Base-by-base conservation (phyloP, 2,888 invertebrate species). In the Netelia fuscicornis region DNA sequence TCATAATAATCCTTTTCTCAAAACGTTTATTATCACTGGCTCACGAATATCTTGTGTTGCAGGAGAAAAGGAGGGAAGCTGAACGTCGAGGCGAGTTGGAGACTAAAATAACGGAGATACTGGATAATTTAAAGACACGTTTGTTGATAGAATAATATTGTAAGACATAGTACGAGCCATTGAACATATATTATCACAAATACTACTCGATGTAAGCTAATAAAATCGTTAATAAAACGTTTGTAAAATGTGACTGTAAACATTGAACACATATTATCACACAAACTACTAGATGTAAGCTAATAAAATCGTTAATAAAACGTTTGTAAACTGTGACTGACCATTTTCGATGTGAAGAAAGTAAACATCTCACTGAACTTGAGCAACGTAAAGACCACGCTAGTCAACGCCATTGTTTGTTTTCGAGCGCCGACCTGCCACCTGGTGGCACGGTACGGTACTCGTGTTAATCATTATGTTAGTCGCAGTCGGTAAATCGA, bases 91-190 rank as follows among this genome's bases (percentile, higher is more conserved):
- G 65, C 64, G 88, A 90, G 25, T 81, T 92, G 87, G 91, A 92
- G 75, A 86, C 37, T 62, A 91, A 86, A 65, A 91, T 92, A 89
- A 64, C 90, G 6, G 90, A 91, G 20, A 91, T 92, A 76, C 85
- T 92, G 52, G 91, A 92, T 74, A 92, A 91, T 78, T 83, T 92
- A 54, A 91, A 92, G 75, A 89, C 89, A 10, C 90, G 92, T 56
- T 87, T 92, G 52, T 85, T 90, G 42, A 86, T 92, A n/a, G 91
- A 91, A 83, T 91, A 86, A 90, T 48, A 42, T 25, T 37, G 11
- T 44, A n/a, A 11, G 25, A 58, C 10, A 48, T 13, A 44, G 58
- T 23, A 23, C 10, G 42, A 23, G 48, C 17, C 9, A 20, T 20
- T 20, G 20, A 58, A 20, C n/a, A 5, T 20, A 58, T 10, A 9